Evolutionary conservation across 2,797 vertebrate genomes (phyloP), one percentile per base, ranked within the genome.

Genomic region (Melanotaenia pygmaea): DNA sequence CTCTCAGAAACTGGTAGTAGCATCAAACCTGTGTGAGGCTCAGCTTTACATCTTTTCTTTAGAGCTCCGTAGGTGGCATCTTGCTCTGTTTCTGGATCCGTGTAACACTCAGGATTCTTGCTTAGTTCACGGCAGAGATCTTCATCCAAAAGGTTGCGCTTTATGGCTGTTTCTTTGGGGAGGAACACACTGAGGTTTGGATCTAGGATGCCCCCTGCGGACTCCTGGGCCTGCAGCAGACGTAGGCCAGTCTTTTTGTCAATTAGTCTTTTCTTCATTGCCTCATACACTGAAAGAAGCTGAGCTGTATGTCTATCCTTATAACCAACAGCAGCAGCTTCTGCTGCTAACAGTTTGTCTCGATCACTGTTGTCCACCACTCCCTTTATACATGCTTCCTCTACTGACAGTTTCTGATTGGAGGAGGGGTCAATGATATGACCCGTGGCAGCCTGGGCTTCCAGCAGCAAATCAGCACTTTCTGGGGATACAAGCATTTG

Each of bases 371-470:
- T 80, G 11, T 88, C 87, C 37, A 90, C 85, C 22, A 90, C 43
- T 35, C 78, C 61, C 67, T 6, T 71, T 1, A 28, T 59, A 80
- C 83, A 86, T 32, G 88, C 88, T 60, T 88, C 88, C 8, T 90
- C 81, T 54, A 90, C 88, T 26, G 83, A 86, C 16, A 87, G 37
- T 22, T 82, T 90, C 77, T 95, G 92, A 30, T 96, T 96, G 26
- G 86, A 88, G 43, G 87, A 93, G 0, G 94, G 93, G 63, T 97
- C 96, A 79, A 96, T 96, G 67, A 97, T 93, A 0, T 96, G 94
- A 13, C 97, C 97, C 4, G 28, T 30, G 57, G 97, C 96, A 68
- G 96, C 97, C 79, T 98, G 97, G 35, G 96, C 96, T 69, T 96
- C 95, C 37, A 90, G 64, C 0, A 91, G 70, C 16, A 71, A 94